A percentile compares a stretch with the other conserved stretches of the same genome.
Evolutionary conservation across 2,797 vertebrate species (phyloP).

Genomic region (Pangasius sanitwongsei): DNA sequence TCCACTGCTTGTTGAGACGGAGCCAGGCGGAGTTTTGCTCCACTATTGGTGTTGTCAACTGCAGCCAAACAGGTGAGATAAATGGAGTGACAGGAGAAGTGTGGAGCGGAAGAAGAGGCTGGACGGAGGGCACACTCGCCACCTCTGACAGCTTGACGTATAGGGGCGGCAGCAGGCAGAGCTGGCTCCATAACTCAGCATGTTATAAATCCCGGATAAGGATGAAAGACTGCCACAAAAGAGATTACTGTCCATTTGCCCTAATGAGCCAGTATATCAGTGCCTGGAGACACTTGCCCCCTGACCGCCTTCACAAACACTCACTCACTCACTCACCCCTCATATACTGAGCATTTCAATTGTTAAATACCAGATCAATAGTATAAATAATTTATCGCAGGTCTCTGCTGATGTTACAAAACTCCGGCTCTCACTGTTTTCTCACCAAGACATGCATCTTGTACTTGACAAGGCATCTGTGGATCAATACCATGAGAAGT

Average conservation of each 20-base stretch:
- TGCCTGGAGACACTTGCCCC: slow-evolving; percentile 59
- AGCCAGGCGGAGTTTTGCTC: slow-evolving; percentile 40
- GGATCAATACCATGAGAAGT: slow-evolving; percentile 60
- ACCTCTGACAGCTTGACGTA: slow-evolving; percentile 67
- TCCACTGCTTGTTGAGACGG: slow-evolving; percentile 46
- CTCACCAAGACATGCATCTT: slow-evolving; percentile 53
- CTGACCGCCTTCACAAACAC: slow-evolving; percentile 51
- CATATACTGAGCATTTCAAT: slow-evolving; percentile 52
- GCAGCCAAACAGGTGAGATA: slow-evolving; percentile 58
- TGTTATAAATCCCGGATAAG: slow-evolving; percentile 85
- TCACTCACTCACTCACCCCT: slow-evolving; percentile 47
- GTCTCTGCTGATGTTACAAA: slow-evolving; percentile 57
- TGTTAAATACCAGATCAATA: slow-evolving; percentile 64
- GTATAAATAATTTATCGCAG: slow-evolving; percentile 64
- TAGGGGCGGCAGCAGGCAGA: slow-evolving; percentile 68
- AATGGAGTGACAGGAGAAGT: slow-evolving; percentile 51
- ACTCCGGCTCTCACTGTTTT: slow-evolving; percentile 49
- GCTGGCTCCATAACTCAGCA: slow-evolving; percentile 76
- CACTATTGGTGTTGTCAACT: slow-evolving; percentile 35
- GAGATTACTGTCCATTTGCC: slow-evolving; percentile 79
- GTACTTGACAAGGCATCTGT: slow-evolving; percentile 51
- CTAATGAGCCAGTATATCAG: slow-evolving; percentile 75
- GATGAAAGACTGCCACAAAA: slow-evolving; percentile 84
- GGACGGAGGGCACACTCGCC: slow-evolving; percentile 55
- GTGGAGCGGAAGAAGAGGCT: slow-evolving; percentile 42